Conservation (phyloP, 2,797 vertebrate species). For the Phylloscopus collybita region DNA sequence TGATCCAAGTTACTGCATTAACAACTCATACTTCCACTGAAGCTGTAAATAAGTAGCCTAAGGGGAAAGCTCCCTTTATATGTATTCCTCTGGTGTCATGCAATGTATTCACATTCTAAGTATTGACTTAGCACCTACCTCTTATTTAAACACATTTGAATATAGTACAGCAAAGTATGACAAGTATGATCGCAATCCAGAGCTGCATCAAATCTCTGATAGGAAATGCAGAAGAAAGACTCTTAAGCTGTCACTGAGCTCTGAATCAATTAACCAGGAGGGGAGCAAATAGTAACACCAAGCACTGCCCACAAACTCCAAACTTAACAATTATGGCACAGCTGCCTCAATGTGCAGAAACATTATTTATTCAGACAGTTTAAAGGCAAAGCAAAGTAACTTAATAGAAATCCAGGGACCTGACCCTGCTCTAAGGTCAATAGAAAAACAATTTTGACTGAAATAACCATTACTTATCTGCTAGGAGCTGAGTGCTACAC, state of each 20-base stretch:
- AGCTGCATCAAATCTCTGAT: background rate
- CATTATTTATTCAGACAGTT: background rate
- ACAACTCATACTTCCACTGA: background rate
- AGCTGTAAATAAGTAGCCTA: background rate
- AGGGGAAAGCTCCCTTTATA: background rate
- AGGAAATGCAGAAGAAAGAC: background rate
- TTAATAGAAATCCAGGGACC: background rate
- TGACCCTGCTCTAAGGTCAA: background rate
- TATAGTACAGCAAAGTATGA: background rate
- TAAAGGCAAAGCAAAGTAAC: background rate
- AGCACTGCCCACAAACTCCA: background rate
- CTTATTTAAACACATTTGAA: background rate
- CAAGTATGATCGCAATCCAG: background rate
- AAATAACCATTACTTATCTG: background rate
- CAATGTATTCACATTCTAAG: background rate
- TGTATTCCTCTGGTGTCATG: background rate
- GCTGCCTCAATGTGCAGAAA: background rate
- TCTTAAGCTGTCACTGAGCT: background rate
- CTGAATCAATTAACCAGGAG: constrained; percentile 10
- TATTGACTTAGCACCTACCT: background rate
- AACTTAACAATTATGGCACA: background rate
- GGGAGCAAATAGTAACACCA: background rate
- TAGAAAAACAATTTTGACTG: background rate
- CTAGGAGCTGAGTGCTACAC: background rate
- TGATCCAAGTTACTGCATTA: background rate